Base-by-base conservation (phyloP, 2,888 invertebrate species). In the Papilio demoleus region DNA sequence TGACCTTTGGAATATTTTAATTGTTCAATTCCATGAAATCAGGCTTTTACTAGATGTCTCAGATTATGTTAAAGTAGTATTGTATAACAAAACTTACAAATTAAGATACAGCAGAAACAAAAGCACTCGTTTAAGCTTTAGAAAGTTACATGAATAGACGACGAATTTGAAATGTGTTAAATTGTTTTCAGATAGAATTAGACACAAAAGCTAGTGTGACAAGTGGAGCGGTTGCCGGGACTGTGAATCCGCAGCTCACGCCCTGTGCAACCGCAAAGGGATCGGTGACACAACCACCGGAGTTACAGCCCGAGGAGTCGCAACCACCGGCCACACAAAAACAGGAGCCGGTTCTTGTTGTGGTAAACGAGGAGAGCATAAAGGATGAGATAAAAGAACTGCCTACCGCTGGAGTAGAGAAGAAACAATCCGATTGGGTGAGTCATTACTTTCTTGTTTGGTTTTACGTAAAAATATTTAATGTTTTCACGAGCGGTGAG, bases 401-500 rank as follows among this genome's bases (percentile, higher is more conserved):
- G 74, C 87, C 82, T 78, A 81, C 80, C 40, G 64, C 80, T 2
- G 85, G 81, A 60, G 71, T 76, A 19, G 72, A 73, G 6, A 82
- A 81, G 67, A 81, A 80, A 72, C 74, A 81, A 71, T 77, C 85
- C 3, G 86, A 85, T 76, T 90, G 88, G 89, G 90, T 90, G 76
- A 77, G 80, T 62, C 8, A 36, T n/a, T n/a, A n/a, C n/a, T n/a
- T n/a, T n/a, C 17, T 59, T 59, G 22, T 38, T 14, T 19, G 36
- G 14, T 59, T 24, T 9, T 2, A 38, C 9, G 17, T 12, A 34
- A 4, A 31, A 58, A 5, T 2, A 27, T n/a, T 8, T 12, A n/a
- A 53, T 27, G 8, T 53, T 53, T 50, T 9, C 8, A 27, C 5
- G 14, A 31, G 31, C 31, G 31, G 4, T 31, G 17, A 19, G 17